These are phyloP conservation scores for Zaprionus camerounensis DNA, from an alignment of 1,140 invertebrate genomes.

Conservation along the genomic window DNA sequence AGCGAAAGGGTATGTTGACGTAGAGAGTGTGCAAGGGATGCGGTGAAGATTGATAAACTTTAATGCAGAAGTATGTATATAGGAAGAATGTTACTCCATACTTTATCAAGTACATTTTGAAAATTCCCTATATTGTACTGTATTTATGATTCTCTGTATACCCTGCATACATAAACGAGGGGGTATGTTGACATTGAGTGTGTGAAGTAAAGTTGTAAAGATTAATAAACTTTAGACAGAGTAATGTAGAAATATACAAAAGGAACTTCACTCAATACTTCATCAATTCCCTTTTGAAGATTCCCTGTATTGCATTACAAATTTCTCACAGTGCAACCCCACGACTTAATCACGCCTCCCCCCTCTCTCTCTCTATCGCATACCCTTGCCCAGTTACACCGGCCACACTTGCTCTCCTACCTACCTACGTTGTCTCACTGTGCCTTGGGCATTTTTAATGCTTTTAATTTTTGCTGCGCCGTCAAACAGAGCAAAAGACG, in stretches of 20 bases:
- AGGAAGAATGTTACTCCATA: too few species aligned
- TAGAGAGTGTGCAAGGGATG: background rate
- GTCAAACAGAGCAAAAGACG: conserved; percentile 28
- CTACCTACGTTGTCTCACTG: conserved; percentile 33
- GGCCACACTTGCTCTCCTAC: conserved; percentile 23
- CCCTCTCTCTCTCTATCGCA: background rate
- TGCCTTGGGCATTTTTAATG: conserved; percentile 74
- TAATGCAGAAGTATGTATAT: too few species aligned
- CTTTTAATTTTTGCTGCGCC: conserved; percentile 79
- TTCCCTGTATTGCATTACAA: background rate
- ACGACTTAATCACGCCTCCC: conserved; percentile 3
- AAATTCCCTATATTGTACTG: too few species aligned
- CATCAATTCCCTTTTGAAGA: too few species aligned
- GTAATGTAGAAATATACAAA: too few species aligned
- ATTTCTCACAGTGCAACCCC: background rate
- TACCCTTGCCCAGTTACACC: background rate
- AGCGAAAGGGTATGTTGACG: background rate
- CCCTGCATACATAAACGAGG: too few species aligned
- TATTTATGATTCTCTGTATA: too few species aligned
- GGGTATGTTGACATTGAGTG: too few species aligned
- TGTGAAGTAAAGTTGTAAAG: too few species aligned
- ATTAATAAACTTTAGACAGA: too few species aligned
- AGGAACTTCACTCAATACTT: too few species aligned
- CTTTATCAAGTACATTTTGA: too few species aligned
- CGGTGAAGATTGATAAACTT: background rate